These are phyloP conservation scores for Rhinella marina DNA, from an alignment of 2,797 vertebrate species.

Conservation along the genomic window DNA sequence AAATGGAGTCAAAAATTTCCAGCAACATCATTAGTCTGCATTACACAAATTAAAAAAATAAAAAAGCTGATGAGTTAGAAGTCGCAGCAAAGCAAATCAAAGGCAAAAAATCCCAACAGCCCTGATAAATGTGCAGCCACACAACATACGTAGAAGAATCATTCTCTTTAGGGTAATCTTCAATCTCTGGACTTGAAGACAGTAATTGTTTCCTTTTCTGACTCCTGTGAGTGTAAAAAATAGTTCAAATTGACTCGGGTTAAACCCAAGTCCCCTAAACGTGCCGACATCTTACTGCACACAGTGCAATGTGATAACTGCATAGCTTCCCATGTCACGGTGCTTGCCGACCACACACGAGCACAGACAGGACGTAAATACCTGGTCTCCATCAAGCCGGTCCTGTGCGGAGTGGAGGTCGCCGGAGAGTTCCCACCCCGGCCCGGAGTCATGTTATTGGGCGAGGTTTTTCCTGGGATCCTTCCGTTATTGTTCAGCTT, in stretches of 20 bases:
- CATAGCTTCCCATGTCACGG: no score
- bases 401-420: slow-evolving; percentile 81
- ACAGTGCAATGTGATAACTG: no score
- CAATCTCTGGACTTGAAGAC: slow-evolving; percentile 84
- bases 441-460: slow-evolving; percentile 68
- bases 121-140: neutral
- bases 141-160: slow-evolving; percentile 92
- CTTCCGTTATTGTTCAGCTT: slow-evolving; percentile 86
- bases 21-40: neutral
- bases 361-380: slow-evolving; percentile 64
- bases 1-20: neutral
- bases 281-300: no score
- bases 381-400: slow-evolving; percentile 90
- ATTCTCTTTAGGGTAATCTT: slow-evolving; percentile 98
- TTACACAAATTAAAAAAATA: neutral
- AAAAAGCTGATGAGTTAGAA: slow-evolving; percentile 12
- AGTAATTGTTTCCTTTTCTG: slow-evolving; percentile 92
- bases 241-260: slow-evolving; percentile 39
- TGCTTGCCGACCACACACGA: no score
- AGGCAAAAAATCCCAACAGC: slow-evolving; percentile 23
- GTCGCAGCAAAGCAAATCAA: slow-evolving; percentile 29
- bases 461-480: slow-evolving; percentile 71
- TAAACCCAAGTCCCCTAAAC: neutral
- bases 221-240: slow-evolving; percentile 71
- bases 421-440: slow-evolving; percentile 69